A percentile compares a stretch with the other conserved stretches of the same genome.
Evolutionary conservation across 35 echinoderm and acorn worm species (phyloP).

Genomic region (Diadema setosum): DNA sequence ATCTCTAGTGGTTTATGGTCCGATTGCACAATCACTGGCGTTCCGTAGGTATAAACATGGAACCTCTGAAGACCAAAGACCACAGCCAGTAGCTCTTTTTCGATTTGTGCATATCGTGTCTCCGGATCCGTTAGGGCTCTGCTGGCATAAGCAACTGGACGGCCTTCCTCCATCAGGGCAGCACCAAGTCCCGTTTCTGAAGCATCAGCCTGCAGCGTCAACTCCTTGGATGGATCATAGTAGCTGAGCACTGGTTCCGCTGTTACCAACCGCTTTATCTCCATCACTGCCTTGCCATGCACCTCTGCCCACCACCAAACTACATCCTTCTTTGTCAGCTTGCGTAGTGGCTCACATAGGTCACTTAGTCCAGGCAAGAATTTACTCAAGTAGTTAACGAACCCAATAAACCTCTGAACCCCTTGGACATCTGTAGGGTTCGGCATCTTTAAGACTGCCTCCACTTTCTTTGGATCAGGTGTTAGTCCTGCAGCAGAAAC

Average conservation of each 20-base stretch:
- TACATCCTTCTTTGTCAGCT: conserved; percentile 29
- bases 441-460: conserved; percentile 30
- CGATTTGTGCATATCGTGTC: conserved; percentile 49
- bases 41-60: conserved; percentile 72
- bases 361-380: conserved; percentile 14
- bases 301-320: conserved; percentile 47
- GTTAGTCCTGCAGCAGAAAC: conserved; percentile 30
- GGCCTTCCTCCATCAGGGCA: conserved; percentile 5
- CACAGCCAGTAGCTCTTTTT: conserved; percentile 49
- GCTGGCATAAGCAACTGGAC: conserved; percentile 51
- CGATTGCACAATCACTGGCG: conserved; percentile 13
- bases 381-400: conserved; percentile 70
- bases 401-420: conserved; percentile 57
- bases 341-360: conserved; percentile 39
- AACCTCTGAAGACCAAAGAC: conserved; percentile 58
- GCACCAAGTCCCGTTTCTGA: conserved; percentile 26
- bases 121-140: conserved; percentile 46
- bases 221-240: conserved; percentile 25
- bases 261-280: conserved; percentile 24
- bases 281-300: conserved; percentile 24
- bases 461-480: conserved; percentile 54
- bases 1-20: conserved; percentile 66
- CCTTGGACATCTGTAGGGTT: conserved; percentile 37
- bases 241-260: conserved; percentile 21
- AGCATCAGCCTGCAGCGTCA: conserved; percentile 38